Evolutionary conservation across 2,113 vertebrate genomes (phyloP), one percentile per base, ranked within the genome.

Genomic region (Psammodynastes pulverulentus): DNA sequence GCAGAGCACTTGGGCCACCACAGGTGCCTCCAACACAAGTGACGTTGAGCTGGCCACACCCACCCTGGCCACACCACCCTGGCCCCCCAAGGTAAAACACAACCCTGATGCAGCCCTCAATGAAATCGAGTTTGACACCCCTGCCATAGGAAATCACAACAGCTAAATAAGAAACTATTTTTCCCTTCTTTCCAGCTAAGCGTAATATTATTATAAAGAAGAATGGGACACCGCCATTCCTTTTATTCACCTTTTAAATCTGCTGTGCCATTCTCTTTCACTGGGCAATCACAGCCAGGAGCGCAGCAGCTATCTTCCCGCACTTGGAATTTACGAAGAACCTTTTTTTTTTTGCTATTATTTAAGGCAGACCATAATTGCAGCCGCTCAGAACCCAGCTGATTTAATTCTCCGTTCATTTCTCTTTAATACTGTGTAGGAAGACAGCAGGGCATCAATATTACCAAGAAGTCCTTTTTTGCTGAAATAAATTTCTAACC

Each of bases 361-460:
- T 93, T 97, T 96, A 95, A 94, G 91, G 85, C 89, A 92, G 90
- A 93, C 88, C 91, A 53, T 94, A 56, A 88, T 91, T 89, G 93
- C 95, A 94, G 95, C 86, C 91, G 43, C 94, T 92, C 46, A 91
- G 95, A 94, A 96, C 92, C 93, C 96, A 89, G 91, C 79, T 94
- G 94, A 96, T 95, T 94, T 95, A 94, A 96, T 88, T 46, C 48
- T 91, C 84, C 88, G 67, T 94, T 92, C 93, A 88, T n/a, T 29
- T 93, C 94, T 92, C 95, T 93, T 26, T 93, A 94, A 87, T 91
- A 52, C 94, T 58, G 92, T 49, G 46, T 1, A 94, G 88, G 87
- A 95, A 94, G 94, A 91, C 94, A 95, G 92, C 3, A 15, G 84
- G 89, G 93, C 93, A 91, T 86, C 94, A 93, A 93, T 45, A 90